Percentiles rank a stretch among this genome's conserved stretches.
Evolutionary conservation across 2,797 vertebrate genomes (phyloP).

Genomic region (Knipowitschia caucasica): DNA sequence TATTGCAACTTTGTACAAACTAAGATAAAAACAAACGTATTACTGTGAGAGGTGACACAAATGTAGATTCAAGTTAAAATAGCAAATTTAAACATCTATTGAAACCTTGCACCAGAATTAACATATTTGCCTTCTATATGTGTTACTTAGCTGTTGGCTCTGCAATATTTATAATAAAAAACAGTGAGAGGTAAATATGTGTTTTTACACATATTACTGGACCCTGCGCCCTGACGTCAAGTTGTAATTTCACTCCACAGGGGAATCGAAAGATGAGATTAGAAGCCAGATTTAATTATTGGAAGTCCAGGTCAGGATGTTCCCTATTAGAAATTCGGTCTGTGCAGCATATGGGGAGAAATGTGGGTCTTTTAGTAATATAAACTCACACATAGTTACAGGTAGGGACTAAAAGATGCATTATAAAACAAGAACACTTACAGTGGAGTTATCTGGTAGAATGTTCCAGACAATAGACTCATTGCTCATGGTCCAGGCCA

Average conservation of each 20-base stretch:
- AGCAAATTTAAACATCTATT: too few species aligned
- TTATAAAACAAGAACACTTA: constrained; percentile 74
- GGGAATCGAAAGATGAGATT: constrained; percentile 73
- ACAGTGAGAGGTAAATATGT: constrained; percentile 2
- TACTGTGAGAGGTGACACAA: too few species aligned
- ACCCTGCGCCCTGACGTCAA: constrained; percentile 43
- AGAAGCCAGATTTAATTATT: constrained; percentile 75
- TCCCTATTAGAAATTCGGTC: constrained; percentile 69
- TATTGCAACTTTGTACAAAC: too few species aligned
- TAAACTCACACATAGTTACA: constrained; percentile 28
- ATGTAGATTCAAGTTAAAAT: too few species aligned
- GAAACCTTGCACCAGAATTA: too few species aligned
- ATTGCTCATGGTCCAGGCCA: constrained; percentile 89
- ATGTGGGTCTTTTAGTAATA: constrained; percentile 33
- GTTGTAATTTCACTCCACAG: constrained; percentile 51
- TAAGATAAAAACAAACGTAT: too few species aligned
- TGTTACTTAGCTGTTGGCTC: too few species aligned
- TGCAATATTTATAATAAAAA: too few species aligned
- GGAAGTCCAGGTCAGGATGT: constrained; percentile 77
- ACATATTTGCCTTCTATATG: too few species aligned
- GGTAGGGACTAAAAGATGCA: constrained; percentile 45
- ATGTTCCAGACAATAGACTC: constrained; percentile 89
- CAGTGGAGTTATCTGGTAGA: constrained; percentile 84
- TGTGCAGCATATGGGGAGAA: constrained; percentile 48
- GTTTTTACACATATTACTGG: constrained; percentile 44